A percentile compares a stretch with the other conserved stretches of the same genome.
Evolutionary conservation across 2,888 invertebrate genomes (phyloP).

Genomic region (Lycaena phlaeas): DNA sequence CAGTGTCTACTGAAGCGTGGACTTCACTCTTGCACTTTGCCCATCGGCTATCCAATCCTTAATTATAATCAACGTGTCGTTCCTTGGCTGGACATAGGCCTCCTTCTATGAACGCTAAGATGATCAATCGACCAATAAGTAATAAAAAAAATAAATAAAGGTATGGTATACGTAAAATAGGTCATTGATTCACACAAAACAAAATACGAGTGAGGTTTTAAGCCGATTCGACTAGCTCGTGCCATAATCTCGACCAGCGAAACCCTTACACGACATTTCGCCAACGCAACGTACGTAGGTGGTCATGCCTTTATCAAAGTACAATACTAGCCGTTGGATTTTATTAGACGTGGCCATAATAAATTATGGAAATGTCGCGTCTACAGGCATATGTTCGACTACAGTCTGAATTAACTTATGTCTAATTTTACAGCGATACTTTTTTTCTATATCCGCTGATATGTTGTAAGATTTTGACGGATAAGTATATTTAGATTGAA

Average conservation of each 20-base stretch:
- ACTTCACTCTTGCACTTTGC: too few species aligned
- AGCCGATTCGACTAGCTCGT: conserved; percentile 19
- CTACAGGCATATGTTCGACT: not conserved
- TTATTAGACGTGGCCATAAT: conserved; percentile 49
- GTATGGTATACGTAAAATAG: too few species aligned
- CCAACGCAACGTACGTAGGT: conserved; percentile 56
- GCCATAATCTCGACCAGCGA: conserved; percentile 39
- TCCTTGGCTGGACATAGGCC: too few species aligned
- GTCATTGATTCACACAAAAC: conserved; percentile 3
- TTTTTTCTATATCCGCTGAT: not conserved
- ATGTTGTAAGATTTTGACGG: too few species aligned
- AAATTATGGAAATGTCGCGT: conserved; percentile 40
- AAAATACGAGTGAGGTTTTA: conserved; percentile 1
- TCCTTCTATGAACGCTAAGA: too few species aligned
- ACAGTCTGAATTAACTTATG: conserved; percentile 5
- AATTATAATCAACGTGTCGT: too few species aligned
- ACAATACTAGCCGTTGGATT: conserved; percentile 33
- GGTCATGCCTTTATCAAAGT: conserved; percentile 51
- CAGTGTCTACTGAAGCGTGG: too few species aligned
- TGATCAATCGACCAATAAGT: too few species aligned
- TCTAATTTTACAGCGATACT: not conserved
- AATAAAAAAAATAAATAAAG: too few species aligned
- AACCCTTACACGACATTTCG: conserved; percentile 32
- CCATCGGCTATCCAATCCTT: too few species aligned
- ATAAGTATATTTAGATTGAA: too few species aligned